Evolutionary conservation across 2,797 vertebrate genomes (phyloP), one percentile per base, ranked within the genome.

Genomic region (Artibeus jamaicensis): DNA sequence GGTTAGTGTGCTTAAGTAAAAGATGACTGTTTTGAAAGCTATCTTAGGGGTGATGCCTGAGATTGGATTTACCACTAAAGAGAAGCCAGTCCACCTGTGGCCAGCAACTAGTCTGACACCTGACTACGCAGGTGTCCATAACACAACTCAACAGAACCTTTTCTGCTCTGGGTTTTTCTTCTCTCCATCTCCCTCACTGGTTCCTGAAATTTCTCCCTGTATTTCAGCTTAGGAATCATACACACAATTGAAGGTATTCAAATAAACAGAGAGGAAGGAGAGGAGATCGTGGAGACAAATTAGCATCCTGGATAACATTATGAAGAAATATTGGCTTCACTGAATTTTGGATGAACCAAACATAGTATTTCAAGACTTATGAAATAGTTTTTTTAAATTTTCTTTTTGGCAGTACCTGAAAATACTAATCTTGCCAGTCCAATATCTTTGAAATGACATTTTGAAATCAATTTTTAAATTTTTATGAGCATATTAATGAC

Each of bases 361-460:
- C 26, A 37, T 81, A 71, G 26, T 68, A 76, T 53, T 93, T 74
- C 84, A 81, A 86, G 37, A 32, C 26, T 50, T 19, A 70, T 59
- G n/a, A 32, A 53, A 85, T 73, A 89, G 9, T 34, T 44, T 37
- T 39, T 44, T 50, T n/a, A n/a, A n/a, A 42, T 42, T 42, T 74
- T 76, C 34, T 24, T 18, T 22, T 89, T 93, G 50, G 34, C 9
- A 71, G 42, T 65, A 84, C 6, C 57, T 71, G 77, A 82, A 79
- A 81, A 86, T 88, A 76, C 26, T 65, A 79, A 92, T 32, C 1
- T 32, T 87, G 42, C 10, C 11, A 82, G 67, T 2, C n/a, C n/a
- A 34, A 62, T 89, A 37, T 65, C 62, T 96, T 92, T 74, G 53
- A 82, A 65, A 76, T 77, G 22, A 55, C 74, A 55, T 84, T 95